Evolutionary conservation across 1,140 invertebrate genomes (phyloP), one percentile per base, ranked within the genome.

Genomic region (Aphelinus certus): DNA sequence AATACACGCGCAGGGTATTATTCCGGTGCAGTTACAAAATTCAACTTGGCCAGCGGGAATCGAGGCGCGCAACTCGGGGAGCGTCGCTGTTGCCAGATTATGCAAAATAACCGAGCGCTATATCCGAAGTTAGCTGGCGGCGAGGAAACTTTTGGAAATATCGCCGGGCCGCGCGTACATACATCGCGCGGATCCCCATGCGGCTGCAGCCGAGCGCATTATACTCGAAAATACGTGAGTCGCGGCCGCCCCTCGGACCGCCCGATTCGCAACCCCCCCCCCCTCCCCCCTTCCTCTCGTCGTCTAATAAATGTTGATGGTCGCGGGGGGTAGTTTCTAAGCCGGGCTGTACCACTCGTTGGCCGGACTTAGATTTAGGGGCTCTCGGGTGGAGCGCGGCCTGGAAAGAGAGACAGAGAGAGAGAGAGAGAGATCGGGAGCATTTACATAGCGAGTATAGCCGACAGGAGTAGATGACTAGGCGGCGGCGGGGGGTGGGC

Each of bases 391-490:
- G 76, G 79, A 80, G 80, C 81, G 80, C 78, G 80, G 51, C 9
- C 51, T 53, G 81, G 81, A 79, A 72, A 73, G 61, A 72, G 58
- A 49, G 58, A 62, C 45, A 43, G 48, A 53, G 60, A 48, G 43
- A 49, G 70, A 47, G 6, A 64, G 62, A 57, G 76, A 76, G 79
- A 79, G 77, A 78, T 76, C 78, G 77, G 78, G 76, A 83, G 78
- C 85, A 88, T 88, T 87, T 88, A 88, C 86, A 87, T 87, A 87
- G 84, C 85, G 82, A n/a, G 53, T 67, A 71, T 82, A 86, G 82
- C 86, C 84, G 80, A 82, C 83, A 85, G 84, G 83, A 86, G 83
- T 87, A 88, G 86, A 87, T 86, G 86, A 86, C 86, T 87, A 85
- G 83, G 82, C 82, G 84, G 81, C 78, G 26, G 26, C 79, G 81